Conservation (phyloP, 1,140 invertebrate genomes). For the Paraescarpia echinospica region DNA sequence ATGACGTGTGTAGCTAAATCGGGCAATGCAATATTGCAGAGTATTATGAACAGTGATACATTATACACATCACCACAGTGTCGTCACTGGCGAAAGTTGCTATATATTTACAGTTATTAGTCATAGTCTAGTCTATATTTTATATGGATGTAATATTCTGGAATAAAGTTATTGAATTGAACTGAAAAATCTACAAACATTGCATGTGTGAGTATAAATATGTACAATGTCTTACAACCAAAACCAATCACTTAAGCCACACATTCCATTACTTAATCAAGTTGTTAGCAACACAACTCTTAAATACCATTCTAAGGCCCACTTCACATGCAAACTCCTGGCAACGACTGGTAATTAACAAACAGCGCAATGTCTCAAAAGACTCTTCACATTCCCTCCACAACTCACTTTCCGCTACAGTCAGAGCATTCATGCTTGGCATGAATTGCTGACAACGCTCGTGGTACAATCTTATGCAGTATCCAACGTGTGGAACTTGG, state of each 20-base stretch:
- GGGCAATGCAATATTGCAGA: no score
- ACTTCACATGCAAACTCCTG: background rate
- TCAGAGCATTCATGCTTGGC: background rate
- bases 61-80: no score
- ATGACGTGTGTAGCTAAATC: no score
- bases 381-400: background rate
- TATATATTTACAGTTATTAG: no score
- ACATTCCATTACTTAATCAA: background rate
- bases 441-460: background rate
- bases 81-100: no score
- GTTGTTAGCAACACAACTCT: background rate
- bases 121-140: no score
- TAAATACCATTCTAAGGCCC: background rate
- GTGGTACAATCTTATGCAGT: background rate
- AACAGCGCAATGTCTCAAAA: background rate
- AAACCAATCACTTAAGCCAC: background rate
- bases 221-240: background rate
- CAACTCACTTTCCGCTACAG: background rate
- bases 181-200: background rate
- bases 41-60: no score
- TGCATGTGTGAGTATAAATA: background rate
- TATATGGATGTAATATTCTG: no score
- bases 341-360: background rate
- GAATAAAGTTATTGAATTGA: no score
- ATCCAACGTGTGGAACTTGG: background rate